phyloP scores from a whole-genome alignment of 1,140 invertebrate genomes.

The Tetramorium alpestre region DNA sequence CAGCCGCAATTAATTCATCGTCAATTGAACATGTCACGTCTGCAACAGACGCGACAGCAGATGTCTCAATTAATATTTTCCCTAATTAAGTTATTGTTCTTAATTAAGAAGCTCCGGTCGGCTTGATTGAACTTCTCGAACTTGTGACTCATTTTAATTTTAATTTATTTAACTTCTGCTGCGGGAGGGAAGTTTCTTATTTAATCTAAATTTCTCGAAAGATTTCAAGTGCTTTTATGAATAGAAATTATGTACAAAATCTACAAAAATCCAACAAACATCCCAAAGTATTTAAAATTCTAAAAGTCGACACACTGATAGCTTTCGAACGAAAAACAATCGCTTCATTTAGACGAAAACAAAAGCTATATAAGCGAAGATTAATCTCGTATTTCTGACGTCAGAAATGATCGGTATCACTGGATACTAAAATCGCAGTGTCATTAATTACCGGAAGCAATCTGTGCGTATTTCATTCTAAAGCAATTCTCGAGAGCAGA shows the following conservation, averaged over 20 bases:
- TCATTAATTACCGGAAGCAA: not conserved
- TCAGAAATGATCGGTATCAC: not conserved
- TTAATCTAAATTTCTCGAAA: not conserved
- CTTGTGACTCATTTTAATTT: not conserved
- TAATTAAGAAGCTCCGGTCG: not conserved
- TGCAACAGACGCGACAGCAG: not conserved
- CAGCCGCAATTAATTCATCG: not conserved
- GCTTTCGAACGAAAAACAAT: not conserved
- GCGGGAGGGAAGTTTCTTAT: not conserved
- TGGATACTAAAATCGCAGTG: not conserved
- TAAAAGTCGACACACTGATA: not conserved
- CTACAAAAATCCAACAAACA: not conserved
- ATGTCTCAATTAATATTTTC: not conserved
- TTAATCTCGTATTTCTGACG: not conserved
- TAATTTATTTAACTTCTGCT: not conserved
- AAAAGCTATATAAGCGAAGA: not conserved
- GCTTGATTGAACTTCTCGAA: not conserved
- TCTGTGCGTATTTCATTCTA: not conserved
- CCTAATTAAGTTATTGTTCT: slow-evolving; percentile 9
- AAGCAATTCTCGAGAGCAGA: not conserved
- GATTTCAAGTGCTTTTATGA: not conserved
- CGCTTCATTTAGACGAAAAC: not conserved
- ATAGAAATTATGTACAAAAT: not conserved
- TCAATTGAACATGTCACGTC: not conserved
- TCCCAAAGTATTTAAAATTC: not conserved